These are phyloP conservation scores for Heliopora coerulea DNA, from an alignment of 92 coral and sea anemone genomes.

Conservation along the genomic window DNA sequence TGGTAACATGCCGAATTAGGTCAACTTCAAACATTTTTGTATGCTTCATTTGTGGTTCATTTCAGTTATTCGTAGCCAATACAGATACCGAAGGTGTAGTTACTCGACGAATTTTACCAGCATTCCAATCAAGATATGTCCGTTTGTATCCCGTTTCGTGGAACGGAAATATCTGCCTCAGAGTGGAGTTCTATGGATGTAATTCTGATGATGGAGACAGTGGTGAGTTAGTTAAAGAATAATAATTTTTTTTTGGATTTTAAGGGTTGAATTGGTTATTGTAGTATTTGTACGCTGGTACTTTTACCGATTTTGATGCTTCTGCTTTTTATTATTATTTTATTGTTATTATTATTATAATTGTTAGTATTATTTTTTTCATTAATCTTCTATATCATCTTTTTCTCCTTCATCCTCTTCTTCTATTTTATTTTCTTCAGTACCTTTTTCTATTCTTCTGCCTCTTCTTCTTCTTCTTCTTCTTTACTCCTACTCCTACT, in stretches of 20 bases:
- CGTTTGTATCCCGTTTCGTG: constrained; percentile 77
- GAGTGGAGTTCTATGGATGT: constrained; percentile 90
- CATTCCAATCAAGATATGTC: constrained; percentile 88
- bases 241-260: not conserved
- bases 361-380: too few species aligned
- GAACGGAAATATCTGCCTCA: constrained; percentile 69
- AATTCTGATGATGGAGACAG: constrained; percentile 89
- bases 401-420: too few species aligned
- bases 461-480: too few species aligned
- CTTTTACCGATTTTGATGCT: too few species aligned
- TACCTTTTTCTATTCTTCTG: too few species aligned
- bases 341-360: too few species aligned
- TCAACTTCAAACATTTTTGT: not conserved
- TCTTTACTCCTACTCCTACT: too few species aligned
- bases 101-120: constrained; percentile 68
- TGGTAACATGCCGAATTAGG: not conserved
- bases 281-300: too few species aligned
- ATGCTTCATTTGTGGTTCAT: not conserved
- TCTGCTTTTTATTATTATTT: too few species aligned
- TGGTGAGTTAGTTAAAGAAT: constrained; percentile 49
- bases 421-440: too few species aligned
- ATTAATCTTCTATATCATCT: too few species aligned
- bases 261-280: not conserved
- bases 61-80: constrained; percentile 73
- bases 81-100: constrained; percentile 53